These are phyloP conservation scores for Cyprinella venusta DNA, from an alignment of 2,797 vertebrate species.

Conservation along the genomic window DNA sequence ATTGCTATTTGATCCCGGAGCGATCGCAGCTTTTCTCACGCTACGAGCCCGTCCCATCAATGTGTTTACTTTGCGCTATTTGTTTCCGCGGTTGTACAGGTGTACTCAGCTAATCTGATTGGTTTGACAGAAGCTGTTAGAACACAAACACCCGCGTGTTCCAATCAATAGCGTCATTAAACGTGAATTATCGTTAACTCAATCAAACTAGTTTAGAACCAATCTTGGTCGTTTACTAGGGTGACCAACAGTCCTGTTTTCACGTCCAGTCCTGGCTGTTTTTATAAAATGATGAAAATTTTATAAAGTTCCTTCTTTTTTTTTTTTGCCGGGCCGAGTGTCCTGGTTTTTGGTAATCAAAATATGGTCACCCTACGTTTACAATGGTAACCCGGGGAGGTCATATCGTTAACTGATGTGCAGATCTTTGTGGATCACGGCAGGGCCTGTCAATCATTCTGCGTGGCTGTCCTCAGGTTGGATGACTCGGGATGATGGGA, in stretches of 20 bases:
- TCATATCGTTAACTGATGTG: background rate
- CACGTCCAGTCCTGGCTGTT: no score
- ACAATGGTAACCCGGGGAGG: constrained; percentile 55
- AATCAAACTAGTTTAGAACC: constrained; percentile 61
- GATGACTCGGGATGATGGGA: constrained; percentile 27
- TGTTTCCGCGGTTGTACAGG: constrained; percentile 50
- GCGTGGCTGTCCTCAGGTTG: constrained; percentile 23
- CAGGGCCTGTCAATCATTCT: constrained; percentile 52
- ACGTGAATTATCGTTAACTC: constrained; percentile 60
- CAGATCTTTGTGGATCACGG: constrained; percentile 41
- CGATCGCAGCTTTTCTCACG: constrained; percentile 27
- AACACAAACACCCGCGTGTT: constrained; percentile 58
- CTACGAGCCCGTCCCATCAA: background rate
- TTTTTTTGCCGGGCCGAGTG: no score
- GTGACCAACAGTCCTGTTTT: no score
- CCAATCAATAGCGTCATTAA: constrained; percentile 64
- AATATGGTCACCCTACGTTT: constrained; percentile 23
- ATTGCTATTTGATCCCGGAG: constrained; percentile 53
- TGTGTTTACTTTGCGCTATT: constrained; percentile 50
- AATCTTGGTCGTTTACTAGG: constrained; percentile 39
- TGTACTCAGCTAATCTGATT: constrained; percentile 58
- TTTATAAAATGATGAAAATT: no score
- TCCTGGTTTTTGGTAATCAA: no score
- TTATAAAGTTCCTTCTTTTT: no score
- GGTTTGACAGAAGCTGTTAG: constrained; percentile 55